Evolutionary conservation across 2,888 invertebrate genomes (phyloP).

Genomic region (Phragmatobia fuliginosa): DNA sequence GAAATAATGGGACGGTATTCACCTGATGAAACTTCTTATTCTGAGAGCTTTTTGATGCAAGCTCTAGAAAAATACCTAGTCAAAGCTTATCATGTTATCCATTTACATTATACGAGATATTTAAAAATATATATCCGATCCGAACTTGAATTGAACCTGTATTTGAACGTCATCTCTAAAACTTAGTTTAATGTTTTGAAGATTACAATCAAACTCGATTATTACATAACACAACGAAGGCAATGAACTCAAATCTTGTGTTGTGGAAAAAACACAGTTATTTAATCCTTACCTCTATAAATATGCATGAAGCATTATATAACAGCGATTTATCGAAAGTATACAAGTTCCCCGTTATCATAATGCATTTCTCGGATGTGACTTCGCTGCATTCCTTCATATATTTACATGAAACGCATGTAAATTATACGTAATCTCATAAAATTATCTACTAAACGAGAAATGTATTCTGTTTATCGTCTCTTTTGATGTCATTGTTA

Average conservation of each 20-base stretch:
- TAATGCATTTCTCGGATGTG: conserved; percentile 46
- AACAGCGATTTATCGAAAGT: conserved; percentile 36
- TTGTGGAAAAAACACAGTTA: conserved; percentile 12
- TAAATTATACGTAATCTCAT: conserved; percentile 45
- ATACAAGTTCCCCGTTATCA: conserved; percentile 39
- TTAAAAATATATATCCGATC: not conserved
- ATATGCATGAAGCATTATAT: conserved; percentile 41
- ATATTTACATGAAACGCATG: conserved; percentile 39
- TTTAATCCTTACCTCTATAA: conserved; percentile 25
- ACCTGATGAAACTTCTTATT: not conserved
- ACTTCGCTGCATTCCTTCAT: conserved; percentile 38
- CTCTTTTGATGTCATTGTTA: conserved; percentile 17
- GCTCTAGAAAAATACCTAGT: not conserved
- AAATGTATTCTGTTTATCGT: conserved; percentile 25
- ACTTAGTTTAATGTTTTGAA: not conserved
- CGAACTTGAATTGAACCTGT: too few relatives aligned
- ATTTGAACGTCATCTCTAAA: not conserved
- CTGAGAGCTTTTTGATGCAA: too few relatives aligned
- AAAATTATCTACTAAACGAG: conserved; percentile 30
- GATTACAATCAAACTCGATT: not conserved
- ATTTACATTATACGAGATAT: not conserved
- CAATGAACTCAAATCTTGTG: conserved; percentile 7
- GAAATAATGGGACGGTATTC: not conserved
- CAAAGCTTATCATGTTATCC: not conserved
- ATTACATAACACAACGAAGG: conserved; percentile 8